Base-by-base conservation (phyloP, 2,113 vertebrate species). In the Aplodontia rufa region DNA sequence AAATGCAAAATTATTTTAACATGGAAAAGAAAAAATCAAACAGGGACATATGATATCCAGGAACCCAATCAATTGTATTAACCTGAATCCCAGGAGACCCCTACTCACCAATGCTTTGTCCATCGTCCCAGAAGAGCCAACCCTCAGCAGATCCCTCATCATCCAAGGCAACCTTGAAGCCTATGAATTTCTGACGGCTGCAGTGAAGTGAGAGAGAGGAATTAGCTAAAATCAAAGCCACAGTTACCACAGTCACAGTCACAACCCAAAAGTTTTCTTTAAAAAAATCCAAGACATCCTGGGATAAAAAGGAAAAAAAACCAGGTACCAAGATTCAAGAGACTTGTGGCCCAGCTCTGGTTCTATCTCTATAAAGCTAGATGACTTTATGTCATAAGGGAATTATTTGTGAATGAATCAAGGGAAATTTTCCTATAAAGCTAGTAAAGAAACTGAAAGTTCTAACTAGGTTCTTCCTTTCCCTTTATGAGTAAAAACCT, bases 111-210 rank as follows among this genome's bases (percentile, higher is more conserved):
- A 99, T 99, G 96, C 98, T 98, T 76, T 98, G 90, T 40, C 99
- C 99, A 49, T 99, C 98, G 42, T 99, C 99, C 99, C 99, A 99
- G 98, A 99, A 99, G 87, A 99, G 94, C 1, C 97, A 98, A 53
- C 99, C 99, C 62, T 97, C 12, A 42, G 99, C 99, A 3, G 53
- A 42, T 68, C 97, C 97, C 1, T 2, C 13, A 47, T 99, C 98
- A 88, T 98, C 97, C 95, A 99, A 98, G 69, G 99, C 99, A 76
- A 98, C 98, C 17, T 99, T 98, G 95, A 99, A 98, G 96, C 98
- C 98, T 79, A 99, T 93, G 85, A 98, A 98, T 81, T 99, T 99
- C 93, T 72, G 92, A 45, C 99, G 99, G 97, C 99, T 99, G 94
- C 79, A 97, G 96, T 40, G 93, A 76, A 3, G 22, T 60, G 45